These are phyloP conservation scores for Temnothorax rugatulus DNA, from an alignment of 2,888 invertebrate genomes.

Conservation along the genomic window DNA sequence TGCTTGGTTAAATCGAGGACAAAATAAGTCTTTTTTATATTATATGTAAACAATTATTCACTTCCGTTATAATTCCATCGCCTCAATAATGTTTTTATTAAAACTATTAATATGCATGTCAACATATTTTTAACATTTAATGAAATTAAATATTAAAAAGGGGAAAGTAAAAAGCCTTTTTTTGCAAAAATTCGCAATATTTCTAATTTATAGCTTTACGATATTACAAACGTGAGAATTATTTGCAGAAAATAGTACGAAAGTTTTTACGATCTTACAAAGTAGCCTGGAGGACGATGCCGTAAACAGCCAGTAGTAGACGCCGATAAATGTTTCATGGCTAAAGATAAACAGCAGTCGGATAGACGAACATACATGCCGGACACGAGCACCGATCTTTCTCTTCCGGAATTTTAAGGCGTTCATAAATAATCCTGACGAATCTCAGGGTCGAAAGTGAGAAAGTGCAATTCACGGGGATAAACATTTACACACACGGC, in stretches of 20 bases:
- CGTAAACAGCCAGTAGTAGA: conserved; percentile 32
- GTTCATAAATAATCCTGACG: conserved; percentile 58
- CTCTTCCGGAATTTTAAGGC: conserved; percentile 64
- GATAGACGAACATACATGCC: conserved; percentile 3
- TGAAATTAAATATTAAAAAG: background rate
- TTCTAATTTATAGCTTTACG: background rate
- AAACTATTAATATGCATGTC: background rate
- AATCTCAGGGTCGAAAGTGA: conserved; percentile 56
- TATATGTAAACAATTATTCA: background rate
- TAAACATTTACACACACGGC: conserved; percentile 53
- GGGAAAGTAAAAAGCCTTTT: background rate
- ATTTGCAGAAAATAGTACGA: conserved; percentile 11
- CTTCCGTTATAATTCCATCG: background rate
- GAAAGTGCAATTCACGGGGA: conserved; percentile 46
- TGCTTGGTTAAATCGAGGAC: background rate
- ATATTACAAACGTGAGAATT: background rate
- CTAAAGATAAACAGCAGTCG: conserved; percentile 18
- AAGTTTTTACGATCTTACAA: conserved; percentile 14
- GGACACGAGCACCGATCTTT: conserved; percentile 38
- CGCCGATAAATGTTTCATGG: conserved; percentile 44
- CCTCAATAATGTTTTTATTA: background rate
- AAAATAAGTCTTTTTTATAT: background rate
- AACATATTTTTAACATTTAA: background rate
- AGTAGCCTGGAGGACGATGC: conserved; percentile 5
- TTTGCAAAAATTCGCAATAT: background rate